Evolutionary conservation across 2,113 vertebrate genomes (phyloP).

Genomic region (Lynx canadensis): DNA sequence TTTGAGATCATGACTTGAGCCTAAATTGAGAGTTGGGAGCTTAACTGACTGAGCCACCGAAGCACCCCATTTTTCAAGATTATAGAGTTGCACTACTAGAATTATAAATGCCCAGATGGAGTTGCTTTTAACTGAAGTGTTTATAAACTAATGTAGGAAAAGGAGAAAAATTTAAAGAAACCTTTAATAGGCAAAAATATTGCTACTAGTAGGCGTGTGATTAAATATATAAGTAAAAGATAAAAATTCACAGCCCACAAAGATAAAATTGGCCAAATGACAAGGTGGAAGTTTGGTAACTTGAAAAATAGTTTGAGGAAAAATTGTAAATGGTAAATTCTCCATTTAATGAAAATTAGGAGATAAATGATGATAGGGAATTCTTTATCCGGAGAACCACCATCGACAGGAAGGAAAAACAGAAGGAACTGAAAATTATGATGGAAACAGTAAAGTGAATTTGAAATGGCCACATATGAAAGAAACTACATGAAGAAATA

Average conservation of each 20-base stretch:
- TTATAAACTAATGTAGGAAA: not conserved
- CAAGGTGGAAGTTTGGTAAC: not conserved
- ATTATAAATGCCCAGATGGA: not conserved
- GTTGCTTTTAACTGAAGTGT: not conserved
- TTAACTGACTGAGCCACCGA: too few relatives aligned
- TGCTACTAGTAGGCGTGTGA: not conserved
- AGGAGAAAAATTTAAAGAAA: not conserved
- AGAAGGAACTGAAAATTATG: not conserved
- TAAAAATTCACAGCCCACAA: not conserved
- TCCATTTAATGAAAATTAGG: not conserved
- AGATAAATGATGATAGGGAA: not conserved
- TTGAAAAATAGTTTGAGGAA: slow-evolving; percentile 30
- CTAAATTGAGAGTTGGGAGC: too few relatives aligned
- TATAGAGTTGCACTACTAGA: not conserved
- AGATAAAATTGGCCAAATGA: not conserved
- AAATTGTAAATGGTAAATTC: not conserved
- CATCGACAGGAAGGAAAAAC: not conserved
- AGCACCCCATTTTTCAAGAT: not conserved
- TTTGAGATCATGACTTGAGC: too few relatives aligned
- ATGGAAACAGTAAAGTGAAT: not conserved
- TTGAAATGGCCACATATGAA: not conserved
- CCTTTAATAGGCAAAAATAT: not conserved
- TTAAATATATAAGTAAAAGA: not conserved
- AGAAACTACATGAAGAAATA: not conserved
- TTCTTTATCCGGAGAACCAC: not conserved